Percentiles rank a stretch among this genome's conserved stretches.
These are phyloP conservation scores for Coenonympha glycerion DNA, from an alignment of 2,888 invertebrate species.

Conservation along the genomic window DNA sequence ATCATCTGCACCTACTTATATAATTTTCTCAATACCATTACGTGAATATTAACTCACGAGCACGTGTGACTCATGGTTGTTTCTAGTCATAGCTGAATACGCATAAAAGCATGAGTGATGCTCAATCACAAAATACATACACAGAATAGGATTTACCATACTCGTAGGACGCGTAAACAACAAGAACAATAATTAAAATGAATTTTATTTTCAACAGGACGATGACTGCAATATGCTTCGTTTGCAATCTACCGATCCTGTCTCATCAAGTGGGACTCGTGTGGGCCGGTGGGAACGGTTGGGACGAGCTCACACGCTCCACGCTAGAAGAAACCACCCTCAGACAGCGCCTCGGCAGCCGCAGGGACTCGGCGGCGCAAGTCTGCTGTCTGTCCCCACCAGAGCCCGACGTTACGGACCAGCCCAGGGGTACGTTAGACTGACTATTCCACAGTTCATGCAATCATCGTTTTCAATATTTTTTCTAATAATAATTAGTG, in stretches of 20 bases:
- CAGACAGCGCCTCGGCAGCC: conserved; percentile 87
- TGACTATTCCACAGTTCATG: background rate
- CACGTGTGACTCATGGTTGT: no score
- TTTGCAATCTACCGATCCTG: conserved; percentile 95
- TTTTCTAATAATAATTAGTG: background rate
- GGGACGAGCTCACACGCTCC: conserved; percentile 93
- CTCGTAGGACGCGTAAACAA: no score
- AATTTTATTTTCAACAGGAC: conserved; percentile 79
- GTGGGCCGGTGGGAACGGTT: conserved; percentile 95
- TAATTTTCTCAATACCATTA: no score
- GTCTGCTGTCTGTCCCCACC: conserved; percentile 90
- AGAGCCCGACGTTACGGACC: conserved; percentile 82
- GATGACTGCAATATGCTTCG: conserved; percentile 96
- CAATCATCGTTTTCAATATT: background rate
- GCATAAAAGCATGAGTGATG: no score
- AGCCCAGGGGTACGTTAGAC: conserved; percentile 51
- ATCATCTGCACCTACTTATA: no score
- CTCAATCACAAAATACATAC: no score
- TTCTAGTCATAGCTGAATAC: no score
- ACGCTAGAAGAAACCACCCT: conserved; percentile 89
- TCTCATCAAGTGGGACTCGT: conserved; percentile 95
- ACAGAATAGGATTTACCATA: no score
- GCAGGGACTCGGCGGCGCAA: conserved; percentile 93
- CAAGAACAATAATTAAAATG: no score
- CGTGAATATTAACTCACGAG: no score